These are phyloP conservation scores for Platerodrilus igneus DNA, from an alignment of 2,888 invertebrate genomes.

Conservation along the genomic window DNA sequence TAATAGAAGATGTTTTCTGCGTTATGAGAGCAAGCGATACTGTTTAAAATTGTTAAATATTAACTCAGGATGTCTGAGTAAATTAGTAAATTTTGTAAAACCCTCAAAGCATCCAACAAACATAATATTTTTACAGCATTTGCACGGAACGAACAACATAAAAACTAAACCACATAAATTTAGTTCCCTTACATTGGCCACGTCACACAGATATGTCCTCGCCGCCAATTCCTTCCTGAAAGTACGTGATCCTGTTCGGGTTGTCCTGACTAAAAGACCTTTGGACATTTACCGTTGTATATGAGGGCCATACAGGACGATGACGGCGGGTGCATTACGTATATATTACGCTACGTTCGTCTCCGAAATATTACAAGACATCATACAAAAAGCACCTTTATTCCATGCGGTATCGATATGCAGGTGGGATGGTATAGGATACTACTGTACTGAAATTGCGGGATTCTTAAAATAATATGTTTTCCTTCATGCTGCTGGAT, in stretches of 20 bases:
- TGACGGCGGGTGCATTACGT: conserved; percentile 40
- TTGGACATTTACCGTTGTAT: conserved; percentile 44
- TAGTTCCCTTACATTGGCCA: conserved; percentile 41
- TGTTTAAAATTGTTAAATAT: no score
- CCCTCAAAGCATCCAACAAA: no score
- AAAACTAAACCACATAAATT: conserved; percentile 43
- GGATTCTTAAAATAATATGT: conserved; percentile 34
- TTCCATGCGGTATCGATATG: conserved; percentile 33
- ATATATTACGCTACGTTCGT: conserved; percentile 37
- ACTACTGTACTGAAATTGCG: conserved; percentile 35
- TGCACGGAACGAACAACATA: conserved; percentile 27
- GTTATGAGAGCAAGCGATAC: no score
- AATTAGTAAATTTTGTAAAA: no score
- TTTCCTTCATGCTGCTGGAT: conserved; percentile 27
- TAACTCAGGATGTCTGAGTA: no score
- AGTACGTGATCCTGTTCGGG: conserved; percentile 41
- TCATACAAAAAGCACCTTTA: conserved; percentile 19
- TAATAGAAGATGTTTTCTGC: no score
- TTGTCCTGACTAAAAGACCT: conserved; percentile 35
- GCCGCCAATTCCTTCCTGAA: conserved; percentile 38
- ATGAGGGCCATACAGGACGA: conserved; percentile 37
- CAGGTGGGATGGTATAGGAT: conserved; percentile 30
- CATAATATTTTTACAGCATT: no score
- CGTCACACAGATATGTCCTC: conserved; percentile 42
- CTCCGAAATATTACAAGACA: conserved; percentile 37